Conservation (phyloP, 2,888 invertebrate species). For the Frankliniella fusca region DNA sequence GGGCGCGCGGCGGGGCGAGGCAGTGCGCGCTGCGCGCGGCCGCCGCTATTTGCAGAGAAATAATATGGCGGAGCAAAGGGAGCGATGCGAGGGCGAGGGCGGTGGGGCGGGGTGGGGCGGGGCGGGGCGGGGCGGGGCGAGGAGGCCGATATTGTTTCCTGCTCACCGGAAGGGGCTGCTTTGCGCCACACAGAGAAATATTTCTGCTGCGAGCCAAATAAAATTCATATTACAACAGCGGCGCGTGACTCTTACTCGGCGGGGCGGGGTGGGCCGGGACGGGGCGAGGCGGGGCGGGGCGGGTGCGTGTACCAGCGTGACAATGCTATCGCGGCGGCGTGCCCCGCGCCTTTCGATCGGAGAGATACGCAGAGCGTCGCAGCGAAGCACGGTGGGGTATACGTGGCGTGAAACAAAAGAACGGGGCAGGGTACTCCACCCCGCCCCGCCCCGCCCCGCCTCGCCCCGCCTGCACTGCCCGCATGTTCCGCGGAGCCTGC, state of each 20-base stretch:
- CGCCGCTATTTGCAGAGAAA: neutral
- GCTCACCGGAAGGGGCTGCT: neutral
- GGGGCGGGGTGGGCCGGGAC: too few species aligned
- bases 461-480: neutral
- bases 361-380: too few species aligned
- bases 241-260: neutral
- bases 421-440: neutral
- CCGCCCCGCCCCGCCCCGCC: neutral
- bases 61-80: neutral
- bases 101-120: neutral
- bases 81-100: neutral
- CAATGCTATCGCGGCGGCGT: neutral
- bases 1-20: neutral
- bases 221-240: neutral
- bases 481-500: neutral
- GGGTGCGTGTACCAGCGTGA: neutral
- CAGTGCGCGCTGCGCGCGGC: neutral
- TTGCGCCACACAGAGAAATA: neutral
- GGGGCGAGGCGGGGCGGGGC: neutral
- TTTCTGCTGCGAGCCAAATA: neutral
- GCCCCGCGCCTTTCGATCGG: too few species aligned
- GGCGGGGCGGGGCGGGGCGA: neutral
- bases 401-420: too few species aligned
- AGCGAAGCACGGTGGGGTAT: too few species aligned
- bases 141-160: neutral